Percentiles rank a stretch among this genome's conserved stretches.
Evolutionary conservation across 2,113 vertebrate genomes (phyloP).

Genomic region (Rana temporaria): DNA sequence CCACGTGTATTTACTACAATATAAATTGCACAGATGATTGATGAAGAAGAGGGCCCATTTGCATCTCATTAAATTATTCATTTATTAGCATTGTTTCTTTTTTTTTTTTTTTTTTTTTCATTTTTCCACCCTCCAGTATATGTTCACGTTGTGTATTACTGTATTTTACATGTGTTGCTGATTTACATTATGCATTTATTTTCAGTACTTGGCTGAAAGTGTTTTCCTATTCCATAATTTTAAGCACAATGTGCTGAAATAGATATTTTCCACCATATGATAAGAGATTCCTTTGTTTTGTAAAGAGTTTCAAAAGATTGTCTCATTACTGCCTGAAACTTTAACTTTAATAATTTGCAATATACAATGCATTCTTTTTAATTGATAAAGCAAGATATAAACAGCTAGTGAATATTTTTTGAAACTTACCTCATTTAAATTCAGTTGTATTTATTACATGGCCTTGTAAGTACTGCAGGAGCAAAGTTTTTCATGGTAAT

Average conservation of each 20-base stretch:
- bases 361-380: slow-evolving; percentile 76
- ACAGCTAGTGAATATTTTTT: slow-evolving; percentile 81
- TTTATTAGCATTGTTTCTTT: slow-evolving; percentile 70
- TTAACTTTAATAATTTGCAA: slow-evolving; percentile 69
- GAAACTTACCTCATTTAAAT: slow-evolving; percentile 90
- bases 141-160: slow-evolving; percentile 82
- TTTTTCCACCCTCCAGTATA: slow-evolving; percentile 71
- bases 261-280: slow-evolving; percentile 77
- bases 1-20: slow-evolving; percentile 76
- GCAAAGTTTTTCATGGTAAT: slow-evolving; percentile 78
- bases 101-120: slow-evolving; percentile 48
- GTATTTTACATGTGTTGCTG: slow-evolving; percentile 83
- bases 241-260: slow-evolving; percentile 86
- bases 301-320: slow-evolving; percentile 78
- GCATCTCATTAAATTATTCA: slow-evolving; percentile 81
- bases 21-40: slow-evolving; percentile 75
- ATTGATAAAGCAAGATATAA: slow-evolving; percentile 78
- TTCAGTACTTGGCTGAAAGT: slow-evolving; percentile 89
- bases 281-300: slow-evolving; percentile 70
- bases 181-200: slow-evolving; percentile 83
- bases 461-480: slow-evolving; percentile 85
- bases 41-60: slow-evolving; percentile 78
- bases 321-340: slow-evolving; percentile 81
- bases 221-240: slow-evolving; percentile 82
- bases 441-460: slow-evolving; percentile 89